phyloP scores from a whole-genome alignment of 2,797 vertebrate genomes.

The Acipenser ruthenus region DNA sequence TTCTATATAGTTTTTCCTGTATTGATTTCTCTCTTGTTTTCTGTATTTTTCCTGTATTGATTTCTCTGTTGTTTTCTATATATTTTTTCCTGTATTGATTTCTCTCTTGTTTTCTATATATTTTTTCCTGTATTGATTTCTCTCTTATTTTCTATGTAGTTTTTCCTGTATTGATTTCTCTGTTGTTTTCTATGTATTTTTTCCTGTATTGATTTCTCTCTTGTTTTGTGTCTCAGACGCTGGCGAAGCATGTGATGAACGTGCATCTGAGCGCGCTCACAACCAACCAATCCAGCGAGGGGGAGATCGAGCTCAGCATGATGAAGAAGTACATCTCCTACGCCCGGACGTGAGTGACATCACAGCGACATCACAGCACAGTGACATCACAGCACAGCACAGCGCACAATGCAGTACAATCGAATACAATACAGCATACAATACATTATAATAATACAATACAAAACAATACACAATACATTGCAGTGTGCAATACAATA shows the following conservation, averaged over 20 bases:
- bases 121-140: too few species aligned
- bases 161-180: too few species aligned
- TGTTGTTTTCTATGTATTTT: too few species aligned
- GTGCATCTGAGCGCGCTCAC: constrained; percentile 87
- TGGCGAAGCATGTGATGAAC: constrained; percentile 95
- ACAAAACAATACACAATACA: neutral
- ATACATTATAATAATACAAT: too few species aligned
- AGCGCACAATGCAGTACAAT: neutral
- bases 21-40: too few species aligned
- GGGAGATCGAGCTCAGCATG: constrained; percentile 76
- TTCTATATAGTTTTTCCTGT: too few species aligned
- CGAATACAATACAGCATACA: neutral
- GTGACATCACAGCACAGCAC: neutral
- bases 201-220: neutral
- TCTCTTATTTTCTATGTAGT: too few species aligned
- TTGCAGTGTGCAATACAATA: neutral
- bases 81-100: too few species aligned
- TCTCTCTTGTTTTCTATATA: too few species aligned
- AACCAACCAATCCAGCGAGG: constrained; percentile 81
- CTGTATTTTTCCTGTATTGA: too few species aligned
- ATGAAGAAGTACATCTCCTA: constrained; percentile 92
- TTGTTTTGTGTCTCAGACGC: constrained; percentile 50
- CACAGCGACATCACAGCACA: constrained; percentile 44
- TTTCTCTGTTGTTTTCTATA: too few species aligned
- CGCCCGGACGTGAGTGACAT: constrained; percentile 71